Evolutionary conservation across 92 coral and sea anemone species (phyloP), one percentile per base, ranked within the genome.

Genomic region (Epizoanthus ramosus): DNA sequence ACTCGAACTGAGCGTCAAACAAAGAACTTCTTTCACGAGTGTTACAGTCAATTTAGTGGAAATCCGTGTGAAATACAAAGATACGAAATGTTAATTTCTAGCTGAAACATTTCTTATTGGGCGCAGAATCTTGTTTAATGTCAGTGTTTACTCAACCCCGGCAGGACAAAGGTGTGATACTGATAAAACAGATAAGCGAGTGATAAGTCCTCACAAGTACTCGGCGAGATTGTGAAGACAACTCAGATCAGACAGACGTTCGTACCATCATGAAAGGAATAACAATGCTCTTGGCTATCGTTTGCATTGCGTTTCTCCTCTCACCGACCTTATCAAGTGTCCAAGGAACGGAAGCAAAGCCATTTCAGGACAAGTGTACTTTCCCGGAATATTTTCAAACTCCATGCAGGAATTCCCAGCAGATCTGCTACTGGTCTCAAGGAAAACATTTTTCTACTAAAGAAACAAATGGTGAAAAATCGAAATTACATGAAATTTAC

Each of bases 361-460:
- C 82, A 61, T 3, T 17, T 60, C 59, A 61, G 41, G 28, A 19
- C 22, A 60, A 60, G 7, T 77, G 82, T 63, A 39, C 14, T 33
- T 77, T 77, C 25, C 82, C 82, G 16, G 13, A 43, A 43, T 77
- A 60, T 61, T 63, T 77, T 9, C 82, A 77, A 61, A 77, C 82
- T 61, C 71, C 82, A 0, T 77, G 82, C 57, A 12, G 19, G 53
- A 41, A 43, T 22, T 77, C 82, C 6, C 22, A 37, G 5, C 59
- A 77, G 71, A 15, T 45, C 47, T 77, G 82, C 53, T 60, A 60
- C 71, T 77, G 82, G 82, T 77, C 82, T 2, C 70, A 77, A 19
- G 82, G 82, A 61, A 77, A 43, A 15, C 82, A 77, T 31, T 77
- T 59, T 77, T 77, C 82, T 10, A 61, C 63, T 54, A 77, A 77